Evolutionary conservation across 2,113 vertebrate genomes (phyloP).

Genomic region (Antechinus stuartii): DNA sequence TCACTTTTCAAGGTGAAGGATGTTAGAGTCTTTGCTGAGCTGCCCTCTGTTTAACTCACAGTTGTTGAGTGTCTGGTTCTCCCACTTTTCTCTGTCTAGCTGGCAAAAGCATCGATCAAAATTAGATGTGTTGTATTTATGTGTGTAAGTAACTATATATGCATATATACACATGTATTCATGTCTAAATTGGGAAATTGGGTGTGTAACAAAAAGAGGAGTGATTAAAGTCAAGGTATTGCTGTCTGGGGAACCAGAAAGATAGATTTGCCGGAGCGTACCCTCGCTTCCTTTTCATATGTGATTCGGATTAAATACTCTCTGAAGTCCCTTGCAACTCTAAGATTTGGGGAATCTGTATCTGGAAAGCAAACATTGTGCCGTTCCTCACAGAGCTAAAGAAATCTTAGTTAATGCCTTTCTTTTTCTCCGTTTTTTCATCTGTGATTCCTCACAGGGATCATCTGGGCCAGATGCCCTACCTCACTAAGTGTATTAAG

Average conservation of each 20-base stretch:
- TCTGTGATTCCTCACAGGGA: constrained; percentile 86
- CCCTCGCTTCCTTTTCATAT: background rate
- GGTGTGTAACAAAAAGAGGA: background rate
- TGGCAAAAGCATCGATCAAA: too few relatives aligned
- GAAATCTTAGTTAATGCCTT: background rate
- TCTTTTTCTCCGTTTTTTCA: background rate
- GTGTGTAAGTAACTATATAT: too few relatives aligned
- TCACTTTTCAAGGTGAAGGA: too few relatives aligned
- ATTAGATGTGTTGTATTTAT: too few relatives aligned
- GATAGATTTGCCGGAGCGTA: background rate
- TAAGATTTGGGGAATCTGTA: background rate
- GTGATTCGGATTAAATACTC: background rate
- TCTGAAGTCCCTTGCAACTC: background rate
- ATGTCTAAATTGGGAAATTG: background rate
- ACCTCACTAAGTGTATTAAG: constrained; percentile 95
- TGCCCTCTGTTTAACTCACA: too few relatives aligned
- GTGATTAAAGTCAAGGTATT: background rate
- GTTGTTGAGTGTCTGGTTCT: too few relatives aligned
- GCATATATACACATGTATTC: too few relatives aligned
- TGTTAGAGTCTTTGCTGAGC: too few relatives aligned
- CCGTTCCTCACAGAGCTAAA: background rate
- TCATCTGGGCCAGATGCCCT: constrained; percentile 90
- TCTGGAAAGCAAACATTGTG: background rate
- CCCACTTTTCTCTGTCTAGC: too few relatives aligned
- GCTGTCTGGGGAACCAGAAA: background rate